phyloP scores from a whole-genome alignment of 2,113 vertebrate species.

The Oreotrochilus melanogaster region DNA sequence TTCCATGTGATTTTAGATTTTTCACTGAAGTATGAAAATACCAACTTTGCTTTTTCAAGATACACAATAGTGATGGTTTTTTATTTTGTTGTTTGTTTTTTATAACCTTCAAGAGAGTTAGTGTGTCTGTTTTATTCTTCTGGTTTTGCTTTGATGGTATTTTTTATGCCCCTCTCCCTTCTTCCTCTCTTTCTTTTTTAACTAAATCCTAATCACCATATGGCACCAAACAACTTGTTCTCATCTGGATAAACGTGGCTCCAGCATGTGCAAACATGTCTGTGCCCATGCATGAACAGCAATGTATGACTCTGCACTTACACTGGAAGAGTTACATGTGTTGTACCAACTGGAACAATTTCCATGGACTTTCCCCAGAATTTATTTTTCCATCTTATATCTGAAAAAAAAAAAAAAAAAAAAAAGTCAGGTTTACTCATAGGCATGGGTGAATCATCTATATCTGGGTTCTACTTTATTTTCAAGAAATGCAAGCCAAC shows the following conservation, averaged over 20 bases:
- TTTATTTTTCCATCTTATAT: conserved; percentile 98
- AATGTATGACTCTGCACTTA: conserved; percentile 67
- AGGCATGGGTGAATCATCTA: not conserved
- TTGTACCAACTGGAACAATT: conserved; percentile 94
- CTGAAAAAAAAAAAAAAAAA: conserved; percentile 75
- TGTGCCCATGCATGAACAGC: not conserved
- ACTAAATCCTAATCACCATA: not conserved
- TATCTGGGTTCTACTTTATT: not conserved
- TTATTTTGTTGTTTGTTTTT: not conserved
- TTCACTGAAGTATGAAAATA: not conserved
- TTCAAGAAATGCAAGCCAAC: not conserved
- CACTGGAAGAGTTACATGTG: conserved; percentile 89
- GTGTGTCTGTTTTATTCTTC: not conserved
- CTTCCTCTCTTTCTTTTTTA: fast-evolving
- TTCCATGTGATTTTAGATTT: not conserved
- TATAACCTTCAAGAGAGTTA: not conserved
- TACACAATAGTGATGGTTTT: not conserved
- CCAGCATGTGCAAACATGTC: not conserved
- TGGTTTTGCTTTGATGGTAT: not conserved
- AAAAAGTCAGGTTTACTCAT: not conserved
- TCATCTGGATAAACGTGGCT: not conserved
- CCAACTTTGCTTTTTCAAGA: not conserved
- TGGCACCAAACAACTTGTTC: not conserved
- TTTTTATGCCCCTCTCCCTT: fast-evolving
- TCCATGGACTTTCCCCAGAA: conserved; percentile 99